These are phyloP conservation scores for Brachirus orientalis DNA, from an alignment of 2,113 vertebrate genomes.

Conservation along the genomic window DNA sequence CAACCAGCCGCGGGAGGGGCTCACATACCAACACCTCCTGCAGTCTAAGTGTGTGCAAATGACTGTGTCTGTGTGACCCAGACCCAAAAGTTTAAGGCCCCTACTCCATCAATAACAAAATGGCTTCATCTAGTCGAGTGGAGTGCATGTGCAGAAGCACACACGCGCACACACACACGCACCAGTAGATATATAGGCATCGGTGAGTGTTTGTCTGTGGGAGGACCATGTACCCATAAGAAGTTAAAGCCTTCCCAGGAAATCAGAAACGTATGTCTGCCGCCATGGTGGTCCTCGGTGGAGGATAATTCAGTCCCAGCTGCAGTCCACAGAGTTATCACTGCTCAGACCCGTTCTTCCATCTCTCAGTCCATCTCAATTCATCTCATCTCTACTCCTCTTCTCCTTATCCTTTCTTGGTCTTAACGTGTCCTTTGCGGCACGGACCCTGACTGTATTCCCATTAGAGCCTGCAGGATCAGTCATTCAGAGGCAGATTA, in stretches of 20 bases:
- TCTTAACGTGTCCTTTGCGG: background rate
- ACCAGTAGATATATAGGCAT: slow-evolving; percentile 78
- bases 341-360: slow-evolving; percentile 56
- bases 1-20: slow-evolving; percentile 60
- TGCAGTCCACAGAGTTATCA: slow-evolving; percentile 73
- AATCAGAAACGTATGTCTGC: slow-evolving; percentile 91
- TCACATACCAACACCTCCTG: slow-evolving; percentile 70
- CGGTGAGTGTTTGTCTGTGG: slow-evolving; percentile 84
- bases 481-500: background rate
- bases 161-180: slow-evolving; percentile 18
- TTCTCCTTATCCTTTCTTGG: background rate
- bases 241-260: slow-evolving; percentile 87
- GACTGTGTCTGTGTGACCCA: slow-evolving; percentile 42
- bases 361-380: slow-evolving; percentile 79
- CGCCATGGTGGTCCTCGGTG: slow-evolving; percentile 87
- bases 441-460: background rate
- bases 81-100: slow-evolving; percentile 49
- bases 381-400: slow-evolving; percentile 9
- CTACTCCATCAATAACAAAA: slow-evolving; percentile 72
- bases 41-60: slow-evolving; percentile 10
- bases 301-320: slow-evolving; percentile 82
- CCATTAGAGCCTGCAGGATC: background rate
- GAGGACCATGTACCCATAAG: slow-evolving; percentile 87
- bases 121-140: slow-evolving; percentile 62
- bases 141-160: slow-evolving; percentile 11